Percentiles rank a stretch among this genome's conserved stretches.
Conservation (phyloP, 2,888 invertebrate species). For the Oligia latruncula region DNA sequence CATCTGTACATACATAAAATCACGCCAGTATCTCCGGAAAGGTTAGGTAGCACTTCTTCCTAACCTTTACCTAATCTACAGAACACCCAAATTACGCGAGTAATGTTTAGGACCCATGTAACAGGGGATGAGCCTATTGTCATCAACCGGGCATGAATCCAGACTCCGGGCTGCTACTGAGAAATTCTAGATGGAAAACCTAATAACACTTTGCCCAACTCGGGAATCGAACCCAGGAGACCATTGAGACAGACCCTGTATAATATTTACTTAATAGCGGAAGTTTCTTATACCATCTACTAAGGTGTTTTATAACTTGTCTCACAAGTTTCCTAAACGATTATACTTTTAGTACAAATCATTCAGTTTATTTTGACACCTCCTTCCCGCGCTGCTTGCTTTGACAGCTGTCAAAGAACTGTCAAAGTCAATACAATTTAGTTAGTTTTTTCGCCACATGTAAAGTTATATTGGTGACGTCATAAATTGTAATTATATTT, state of each 20-base stretch:
- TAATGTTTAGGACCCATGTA: too few relatives aligned
- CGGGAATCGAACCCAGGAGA: too few relatives aligned
- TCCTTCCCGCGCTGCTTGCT: background rate
- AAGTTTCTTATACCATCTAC: slow-evolving; percentile 12
- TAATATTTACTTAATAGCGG: slow-evolving; percentile 18
- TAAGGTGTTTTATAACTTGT: slow-evolving; percentile 27
- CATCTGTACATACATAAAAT: background rate
- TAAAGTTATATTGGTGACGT: background rate
- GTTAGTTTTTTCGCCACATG: background rate
- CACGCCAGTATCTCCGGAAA: too few relatives aligned
- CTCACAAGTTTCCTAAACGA: slow-evolving; percentile 20
- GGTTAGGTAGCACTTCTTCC: too few relatives aligned
- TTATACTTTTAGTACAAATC: slow-evolving; percentile 18
- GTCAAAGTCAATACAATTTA: background rate
- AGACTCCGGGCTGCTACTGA: too few relatives aligned
- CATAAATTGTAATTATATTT: slow-evolving; percentile 1
- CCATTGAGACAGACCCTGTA: too few relatives aligned
- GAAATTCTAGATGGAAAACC: too few relatives aligned
- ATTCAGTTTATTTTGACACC: background rate
- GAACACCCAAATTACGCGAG: too few relatives aligned
- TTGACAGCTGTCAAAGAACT: slow-evolving; percentile 40
- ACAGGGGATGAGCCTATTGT: too few relatives aligned
- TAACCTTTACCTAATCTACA: too few relatives aligned
- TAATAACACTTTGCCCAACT: too few relatives aligned
- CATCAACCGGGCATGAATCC: too few relatives aligned